Evolutionary conservation across 2,797 vertebrate species (phyloP).

Genomic region (Brachyrhaphis roseni): DNA sequence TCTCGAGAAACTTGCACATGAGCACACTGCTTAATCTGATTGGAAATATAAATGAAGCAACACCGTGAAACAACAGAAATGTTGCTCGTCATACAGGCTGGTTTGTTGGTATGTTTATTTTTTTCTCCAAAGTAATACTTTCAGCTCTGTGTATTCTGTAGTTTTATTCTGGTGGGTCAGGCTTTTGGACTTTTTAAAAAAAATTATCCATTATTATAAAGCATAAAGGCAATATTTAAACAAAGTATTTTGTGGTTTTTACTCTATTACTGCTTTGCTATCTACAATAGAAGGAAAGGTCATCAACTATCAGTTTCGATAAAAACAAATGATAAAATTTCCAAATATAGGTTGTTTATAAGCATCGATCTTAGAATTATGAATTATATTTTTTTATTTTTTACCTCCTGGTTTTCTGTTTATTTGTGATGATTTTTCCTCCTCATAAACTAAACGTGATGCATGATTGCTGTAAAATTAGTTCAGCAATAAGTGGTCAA

Average conservation of each 20-base stretch:
- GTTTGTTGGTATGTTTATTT: neutral
- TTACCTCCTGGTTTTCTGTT: neutral
- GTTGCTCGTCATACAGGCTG: neutral
- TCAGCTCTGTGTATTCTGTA: neutral
- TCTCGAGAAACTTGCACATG: neutral
- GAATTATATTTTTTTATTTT: neutral
- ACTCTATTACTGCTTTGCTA: neutral
- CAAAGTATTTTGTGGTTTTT: neutral
- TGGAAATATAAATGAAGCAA: conserved; percentile 1
- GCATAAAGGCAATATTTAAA: neutral
- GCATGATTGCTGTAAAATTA: neutral
- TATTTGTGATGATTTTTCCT: neutral
- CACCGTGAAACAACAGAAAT: conserved; percentile 2
- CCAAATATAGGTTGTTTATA: neutral
- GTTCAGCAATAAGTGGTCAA: neutral
- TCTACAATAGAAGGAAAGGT: neutral
- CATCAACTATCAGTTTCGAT: neutral
- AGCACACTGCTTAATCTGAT: neutral
- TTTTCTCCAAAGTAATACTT: neutral
- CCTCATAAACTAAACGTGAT: neutral
- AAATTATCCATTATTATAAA: neutral
- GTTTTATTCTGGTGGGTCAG: neutral
- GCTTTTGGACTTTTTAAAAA: neutral
- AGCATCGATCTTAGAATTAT: neutral
- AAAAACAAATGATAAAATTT: neutral